phyloP scores from a whole-genome alignment of 2,888 invertebrate genomes.

The Lordiphosa fenestrarum region DNA sequence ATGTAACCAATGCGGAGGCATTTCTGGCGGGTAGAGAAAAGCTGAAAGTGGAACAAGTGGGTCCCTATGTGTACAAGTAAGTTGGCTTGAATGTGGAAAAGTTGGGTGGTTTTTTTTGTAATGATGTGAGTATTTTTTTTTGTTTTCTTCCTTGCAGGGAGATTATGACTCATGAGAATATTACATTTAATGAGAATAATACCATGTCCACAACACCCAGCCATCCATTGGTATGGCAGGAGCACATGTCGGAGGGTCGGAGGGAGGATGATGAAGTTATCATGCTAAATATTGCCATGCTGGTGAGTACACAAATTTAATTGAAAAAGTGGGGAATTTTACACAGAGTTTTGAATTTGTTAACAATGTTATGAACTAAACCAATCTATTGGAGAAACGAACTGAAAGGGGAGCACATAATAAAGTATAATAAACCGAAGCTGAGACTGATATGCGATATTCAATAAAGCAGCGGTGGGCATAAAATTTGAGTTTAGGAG shows the following conservation, averaged over 20 bases:
- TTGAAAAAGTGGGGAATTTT: neutral
- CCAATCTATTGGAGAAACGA: too few species aligned
- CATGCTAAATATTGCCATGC: slow-evolving; percentile 90
- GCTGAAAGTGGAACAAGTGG: slow-evolving; percentile 87
- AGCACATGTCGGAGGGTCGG: slow-evolving; percentile 87
- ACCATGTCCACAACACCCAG: slow-evolving; percentile 86
- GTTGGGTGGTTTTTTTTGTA: too few species aligned
- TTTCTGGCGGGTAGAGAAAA: slow-evolving; percentile 88
- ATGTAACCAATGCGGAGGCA: slow-evolving; percentile 90
- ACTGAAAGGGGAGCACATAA: too few species aligned
- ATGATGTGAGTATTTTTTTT: too few species aligned
- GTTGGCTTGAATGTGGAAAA: slow-evolving; percentile 49
- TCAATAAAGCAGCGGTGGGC: too few species aligned
- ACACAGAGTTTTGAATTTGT: too few species aligned
- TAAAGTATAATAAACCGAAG: too few species aligned
- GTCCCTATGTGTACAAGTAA: slow-evolving; percentile 94
- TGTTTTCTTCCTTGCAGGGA: slow-evolving; percentile 82
- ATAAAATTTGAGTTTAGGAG: too few species aligned
- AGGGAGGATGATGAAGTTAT: slow-evolving; percentile 87
- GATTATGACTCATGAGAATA: slow-evolving; percentile 85
- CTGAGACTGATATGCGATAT: too few species aligned
- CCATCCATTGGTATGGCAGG: slow-evolving; percentile 89
- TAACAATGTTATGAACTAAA: too few species aligned
- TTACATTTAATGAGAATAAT: slow-evolving; percentile 87
- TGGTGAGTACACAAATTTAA: slow-evolving; percentile 84